A percentile compares a stretch with the other conserved stretches of the same genome.
phyloP scores from a whole-genome alignment of 2,888 invertebrate genomes.

The Phortica magna region DNA sequence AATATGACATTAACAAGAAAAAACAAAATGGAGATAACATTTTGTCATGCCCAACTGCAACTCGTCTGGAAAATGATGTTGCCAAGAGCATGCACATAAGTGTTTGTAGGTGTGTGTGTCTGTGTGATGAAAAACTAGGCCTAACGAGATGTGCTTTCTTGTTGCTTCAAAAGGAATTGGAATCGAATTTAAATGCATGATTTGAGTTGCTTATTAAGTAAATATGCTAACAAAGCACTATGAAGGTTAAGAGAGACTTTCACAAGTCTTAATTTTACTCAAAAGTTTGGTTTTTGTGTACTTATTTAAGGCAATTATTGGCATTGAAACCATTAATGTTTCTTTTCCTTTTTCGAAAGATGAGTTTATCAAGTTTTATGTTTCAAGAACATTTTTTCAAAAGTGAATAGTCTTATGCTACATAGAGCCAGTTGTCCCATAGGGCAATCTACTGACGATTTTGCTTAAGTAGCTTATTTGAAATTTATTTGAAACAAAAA shows the following conservation, averaged over 20 bases:
- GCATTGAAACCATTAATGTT: too few relatives aligned
- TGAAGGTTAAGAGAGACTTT: not conserved
- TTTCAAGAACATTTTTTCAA: too few relatives aligned
- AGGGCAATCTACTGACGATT: too few relatives aligned
- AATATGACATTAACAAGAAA: constrained; percentile 52
- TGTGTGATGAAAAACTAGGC: constrained; percentile 35
- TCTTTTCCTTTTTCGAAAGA: too few relatives aligned
- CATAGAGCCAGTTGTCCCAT: too few relatives aligned
- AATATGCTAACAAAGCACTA: not conserved
- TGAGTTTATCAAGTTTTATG: too few relatives aligned
- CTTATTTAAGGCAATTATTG: too few relatives aligned
- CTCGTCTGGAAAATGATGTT: constrained; percentile 41
- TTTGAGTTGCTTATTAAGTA: not conserved
- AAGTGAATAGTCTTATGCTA: too few relatives aligned
- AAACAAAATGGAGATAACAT: not conserved
- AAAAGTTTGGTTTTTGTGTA: too few relatives aligned
- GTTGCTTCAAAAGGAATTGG: not conserved
- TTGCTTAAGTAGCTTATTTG: too few relatives aligned
- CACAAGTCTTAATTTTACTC: too few relatives aligned
- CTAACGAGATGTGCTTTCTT: constrained; percentile 48
- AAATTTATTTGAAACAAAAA: too few relatives aligned
- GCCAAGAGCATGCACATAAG: constrained; percentile 13
- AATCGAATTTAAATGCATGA: constrained; percentile 53
- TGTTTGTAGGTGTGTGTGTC: constrained; percentile 13
- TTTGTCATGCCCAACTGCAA: not conserved